These are phyloP conservation scores for Gymnarchus niloticus DNA, from an alignment of 2,113 vertebrate genomes.

Conservation along the genomic window DNA sequence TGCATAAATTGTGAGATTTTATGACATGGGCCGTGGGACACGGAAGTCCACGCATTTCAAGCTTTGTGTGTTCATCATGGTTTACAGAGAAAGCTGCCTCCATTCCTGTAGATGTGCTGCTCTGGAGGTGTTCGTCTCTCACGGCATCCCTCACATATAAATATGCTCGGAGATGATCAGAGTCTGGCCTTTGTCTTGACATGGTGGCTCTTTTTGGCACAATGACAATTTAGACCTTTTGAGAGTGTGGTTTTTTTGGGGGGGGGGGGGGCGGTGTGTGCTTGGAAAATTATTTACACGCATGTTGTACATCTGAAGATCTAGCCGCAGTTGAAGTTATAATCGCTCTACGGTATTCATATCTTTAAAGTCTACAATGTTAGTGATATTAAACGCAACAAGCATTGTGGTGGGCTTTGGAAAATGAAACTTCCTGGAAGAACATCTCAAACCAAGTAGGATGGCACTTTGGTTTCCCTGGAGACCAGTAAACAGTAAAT, in stretches of 20 bases:
- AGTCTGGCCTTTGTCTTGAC: no score
- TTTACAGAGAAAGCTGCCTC: background rate
- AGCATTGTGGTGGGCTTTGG: background rate
- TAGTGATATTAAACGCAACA: background rate
- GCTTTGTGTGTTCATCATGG: background rate
- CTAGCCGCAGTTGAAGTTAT: no score
- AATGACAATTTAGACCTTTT: background rate
- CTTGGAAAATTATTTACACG: no score
- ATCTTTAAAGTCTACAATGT: no score
- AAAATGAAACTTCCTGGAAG: background rate
- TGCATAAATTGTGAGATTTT: background rate
- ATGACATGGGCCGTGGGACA: background rate
- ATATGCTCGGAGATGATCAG: constrained; percentile 1
- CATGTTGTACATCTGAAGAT: no score
- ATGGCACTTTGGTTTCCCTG: background rate
- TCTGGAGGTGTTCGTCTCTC: background rate
- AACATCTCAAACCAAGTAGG: background rate
- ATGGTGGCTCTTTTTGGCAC: no score
- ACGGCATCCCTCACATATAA: background rate
- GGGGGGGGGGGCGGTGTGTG: no score
- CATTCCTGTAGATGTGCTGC: background rate
- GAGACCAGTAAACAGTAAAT: background rate
- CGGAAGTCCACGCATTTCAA: background rate
- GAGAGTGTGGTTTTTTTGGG: no score
- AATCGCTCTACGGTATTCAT: no score